phyloP scores from a whole-genome alignment of 92 coral and sea anemone species.

The Desmophyllum pertusum region DNA sequence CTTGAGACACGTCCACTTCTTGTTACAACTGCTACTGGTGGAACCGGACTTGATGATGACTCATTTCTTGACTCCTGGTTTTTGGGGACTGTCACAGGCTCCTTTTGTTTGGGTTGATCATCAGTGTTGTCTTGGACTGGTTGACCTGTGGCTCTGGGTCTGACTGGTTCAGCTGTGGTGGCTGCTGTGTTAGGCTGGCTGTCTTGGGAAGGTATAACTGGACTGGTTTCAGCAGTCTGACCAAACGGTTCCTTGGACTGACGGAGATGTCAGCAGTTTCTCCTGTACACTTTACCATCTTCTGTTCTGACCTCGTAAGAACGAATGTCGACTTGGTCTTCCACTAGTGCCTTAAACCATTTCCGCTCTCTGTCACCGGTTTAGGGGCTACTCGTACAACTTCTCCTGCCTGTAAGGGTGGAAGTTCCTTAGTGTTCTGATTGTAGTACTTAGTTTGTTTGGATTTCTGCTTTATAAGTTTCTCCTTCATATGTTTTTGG shows the following conservation, averaged over 20 bases:
- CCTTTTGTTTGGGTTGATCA: not conserved
- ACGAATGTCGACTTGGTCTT: slow-evolving; percentile 17
- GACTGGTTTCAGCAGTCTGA: not conserved
- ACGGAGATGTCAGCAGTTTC: not conserved
- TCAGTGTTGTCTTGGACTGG: not conserved
- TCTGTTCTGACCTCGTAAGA: slow-evolving; percentile 14
- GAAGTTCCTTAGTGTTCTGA: not conserved
- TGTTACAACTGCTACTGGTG: not conserved
- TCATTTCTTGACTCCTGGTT: no score
- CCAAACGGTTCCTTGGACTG: not conserved
- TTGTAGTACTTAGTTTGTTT: slow-evolving; percentile 24
- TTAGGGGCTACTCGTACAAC: not conserved
- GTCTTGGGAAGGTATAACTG: not conserved
- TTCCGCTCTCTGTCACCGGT: not conserved
- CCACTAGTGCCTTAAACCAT: slow-evolving; percentile 20
- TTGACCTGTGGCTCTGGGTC: not conserved
- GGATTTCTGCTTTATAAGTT: slow-evolving; percentile 5
- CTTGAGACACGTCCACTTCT: not conserved
- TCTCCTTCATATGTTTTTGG: slow-evolving; percentile 2
- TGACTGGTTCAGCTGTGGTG: not conserved
- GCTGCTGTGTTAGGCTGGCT: not conserved
- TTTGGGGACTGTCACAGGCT: no score
- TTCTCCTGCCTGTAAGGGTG: slow-evolving; percentile 15
- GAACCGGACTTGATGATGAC: no score
- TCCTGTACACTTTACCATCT: not conserved